Evolutionary conservation across 2,888 invertebrate genomes (phyloP), one percentile per base, ranked within the genome.

Genomic region (Neuroscelio doddi): DNA sequence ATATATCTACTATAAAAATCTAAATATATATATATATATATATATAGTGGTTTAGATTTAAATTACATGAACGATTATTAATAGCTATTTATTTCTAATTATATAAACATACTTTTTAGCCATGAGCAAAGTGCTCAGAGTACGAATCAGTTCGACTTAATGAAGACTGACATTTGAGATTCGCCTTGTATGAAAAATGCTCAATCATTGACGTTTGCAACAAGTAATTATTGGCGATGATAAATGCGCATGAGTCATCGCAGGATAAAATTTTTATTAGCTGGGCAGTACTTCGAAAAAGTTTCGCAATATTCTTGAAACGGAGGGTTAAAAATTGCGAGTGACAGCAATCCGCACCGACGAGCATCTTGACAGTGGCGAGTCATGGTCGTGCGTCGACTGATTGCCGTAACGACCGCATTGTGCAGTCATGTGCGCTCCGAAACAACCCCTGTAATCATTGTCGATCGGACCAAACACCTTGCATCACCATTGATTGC

Each of bases 331-430:
- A 64, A 64, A 64, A 62, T 63, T 49, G 39, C 45, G 32, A 63
- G 61, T 56, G 62, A 65, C 59, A 61, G 53, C 56, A 44, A 63
- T 55, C 49, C 53, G 52, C 53, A 52, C 55, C 51, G 53, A 64
- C 57, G 58, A 59, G 39, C 46, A 58, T 63, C 52, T 42, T 61
- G 61, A 68, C 66, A 72, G 70, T 68, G 76, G 70, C 62, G 73
- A 78, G 79, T 78, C 79, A 79, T 64, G 77, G 75, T 76, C 77
- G 75, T 70, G 75, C 75, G 75, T 72, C 73, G 72, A 73, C 66
- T 67, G 72, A 78, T 72, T 69, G 72, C 64, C 71, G 64, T 73
- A 77, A 79, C 76, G 67, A 73, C 73, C 76, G 75, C 70, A 73
- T 70, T 75, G 79, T 76, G 68, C 64, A 75, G 76, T 78, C 76